Percentiles rank a stretch among this genome's conserved stretches.
These are phyloP conservation scores for Centropristis striata DNA, from an alignment of 2,113 vertebrate genomes.

Conservation along the genomic window DNA sequence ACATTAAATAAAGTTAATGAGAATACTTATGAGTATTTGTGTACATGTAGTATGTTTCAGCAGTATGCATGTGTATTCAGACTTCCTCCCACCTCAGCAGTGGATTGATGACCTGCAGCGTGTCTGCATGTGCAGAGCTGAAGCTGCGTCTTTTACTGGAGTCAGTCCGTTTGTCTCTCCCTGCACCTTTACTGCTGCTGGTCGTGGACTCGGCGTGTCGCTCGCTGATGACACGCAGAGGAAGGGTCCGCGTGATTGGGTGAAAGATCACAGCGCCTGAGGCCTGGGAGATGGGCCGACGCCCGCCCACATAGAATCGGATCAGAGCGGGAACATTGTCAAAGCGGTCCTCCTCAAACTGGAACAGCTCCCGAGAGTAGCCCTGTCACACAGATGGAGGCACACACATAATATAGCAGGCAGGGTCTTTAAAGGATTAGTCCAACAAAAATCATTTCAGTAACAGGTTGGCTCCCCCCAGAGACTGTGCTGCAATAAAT, in stretches of 20 bases:
- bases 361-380: constrained; percentile 87
- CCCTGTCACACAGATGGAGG: constrained; percentile 76
- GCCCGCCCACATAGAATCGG: constrained; percentile 85
- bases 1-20: neutral
- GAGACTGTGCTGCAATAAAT: neutral
- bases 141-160: constrained; percentile 83
- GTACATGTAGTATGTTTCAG: neutral
- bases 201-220: constrained; percentile 40
- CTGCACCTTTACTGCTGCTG: constrained; percentile 5
- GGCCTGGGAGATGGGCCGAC: constrained; percentile 84
- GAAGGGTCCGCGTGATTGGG: constrained; percentile 85
- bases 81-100: constrained; percentile 69
- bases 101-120: constrained; percentile 62
- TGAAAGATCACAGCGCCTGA: constrained; percentile 88
- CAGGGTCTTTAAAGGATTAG: constrained; percentile 9
- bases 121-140: constrained; percentile 63
- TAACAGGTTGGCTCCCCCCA: neutral
- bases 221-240: constrained; percentile 84
- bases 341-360: constrained; percentile 92
- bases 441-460: neutral
- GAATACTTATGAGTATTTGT: neutral
- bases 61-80: neutral
- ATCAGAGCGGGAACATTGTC: constrained; percentile 89
- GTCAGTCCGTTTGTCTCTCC: constrained; percentile 6
- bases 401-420: constrained; percentile 10